Percentiles rank a stretch among this genome's conserved stretches.
These are phyloP conservation scores for Siphamia tubifer DNA, from an alignment of 2,113 vertebrate species.

Conservation along the genomic window DNA sequence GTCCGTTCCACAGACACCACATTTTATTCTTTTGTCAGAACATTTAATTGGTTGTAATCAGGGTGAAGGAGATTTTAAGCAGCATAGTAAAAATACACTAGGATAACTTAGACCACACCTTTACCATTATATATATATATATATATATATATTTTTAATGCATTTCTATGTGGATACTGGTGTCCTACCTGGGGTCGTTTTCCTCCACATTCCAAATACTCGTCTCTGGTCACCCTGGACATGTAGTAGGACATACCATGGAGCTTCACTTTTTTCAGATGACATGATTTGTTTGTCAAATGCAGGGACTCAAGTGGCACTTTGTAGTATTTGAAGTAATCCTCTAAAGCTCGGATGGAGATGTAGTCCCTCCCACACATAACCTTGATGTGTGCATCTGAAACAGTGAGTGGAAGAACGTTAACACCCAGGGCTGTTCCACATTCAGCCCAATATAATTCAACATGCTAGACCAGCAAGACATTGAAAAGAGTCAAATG, in stretches of 20 bases:
- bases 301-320: slow-evolving; percentile 67
- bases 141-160: too few species aligned
- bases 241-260: slow-evolving; percentile 52
- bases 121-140: too few species aligned
- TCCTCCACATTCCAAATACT: slow-evolving; percentile 70
- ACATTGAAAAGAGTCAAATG: too few species aligned
- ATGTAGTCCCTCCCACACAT: slow-evolving; percentile 67
- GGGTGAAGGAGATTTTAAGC: too few species aligned
- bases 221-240: slow-evolving; percentile 54
- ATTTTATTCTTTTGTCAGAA: too few species aligned
- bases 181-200: slow-evolving; percentile 56
- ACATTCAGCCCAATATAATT: too few species aligned
- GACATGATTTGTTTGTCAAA: slow-evolving; percentile 68
- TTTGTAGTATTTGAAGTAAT: slow-evolving; percentile 72
- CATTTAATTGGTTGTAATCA: too few species aligned
- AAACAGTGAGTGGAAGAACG: not conserved
- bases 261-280: slow-evolving; percentile 48
- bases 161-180: not conserved
- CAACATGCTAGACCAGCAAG: too few species aligned
- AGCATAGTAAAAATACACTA: too few species aligned
- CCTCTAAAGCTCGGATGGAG: slow-evolving; percentile 56
- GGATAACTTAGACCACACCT: too few species aligned
- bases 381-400: slow-evolving; percentile 68
- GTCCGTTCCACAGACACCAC: too few species aligned
- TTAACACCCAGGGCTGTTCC: too few species aligned